Evolutionary conservation across 2,113 vertebrate genomes (phyloP).

Genomic region (Dryoscopus gambensis): DNA sequence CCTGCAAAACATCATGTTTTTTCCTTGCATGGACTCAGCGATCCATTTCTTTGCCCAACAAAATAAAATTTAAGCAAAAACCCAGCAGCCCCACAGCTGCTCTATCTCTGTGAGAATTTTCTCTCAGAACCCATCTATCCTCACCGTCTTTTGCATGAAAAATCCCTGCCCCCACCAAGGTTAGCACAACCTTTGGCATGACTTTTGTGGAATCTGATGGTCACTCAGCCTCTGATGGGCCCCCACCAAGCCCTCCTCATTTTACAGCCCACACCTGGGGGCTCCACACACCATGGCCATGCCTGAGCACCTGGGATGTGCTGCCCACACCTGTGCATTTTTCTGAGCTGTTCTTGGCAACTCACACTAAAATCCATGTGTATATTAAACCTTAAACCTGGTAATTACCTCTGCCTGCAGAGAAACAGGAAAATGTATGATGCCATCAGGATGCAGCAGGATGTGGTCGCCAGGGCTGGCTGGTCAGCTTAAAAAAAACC

Average conservation of each 20-base stretch:
- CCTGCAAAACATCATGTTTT: not conserved
- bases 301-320: rapidly evolving
- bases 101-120: not conserved
- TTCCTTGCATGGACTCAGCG: rapidly evolving
- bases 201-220: not conserved
- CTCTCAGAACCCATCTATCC: too few species aligned
- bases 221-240: not conserved
- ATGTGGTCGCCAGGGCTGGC: not conserved
- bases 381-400: not conserved
- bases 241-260: too few species aligned
- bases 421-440: not conserved
- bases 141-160: not conserved
- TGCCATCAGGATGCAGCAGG: not conserved
- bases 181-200: not conserved
- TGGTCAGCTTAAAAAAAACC: not conserved
- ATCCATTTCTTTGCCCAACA: not conserved
- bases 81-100: not conserved
- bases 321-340: not conserved
- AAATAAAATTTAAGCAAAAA: not conserved
- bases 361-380: not conserved
- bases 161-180: not conserved
- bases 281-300: not conserved
- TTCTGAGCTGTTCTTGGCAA: not conserved
- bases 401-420: slow-evolving; percentile 13
- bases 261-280: not conserved